phyloP scores from a whole-genome alignment of 2,113 vertebrate genomes.

The Tretioscincus oriximinensis region DNA sequence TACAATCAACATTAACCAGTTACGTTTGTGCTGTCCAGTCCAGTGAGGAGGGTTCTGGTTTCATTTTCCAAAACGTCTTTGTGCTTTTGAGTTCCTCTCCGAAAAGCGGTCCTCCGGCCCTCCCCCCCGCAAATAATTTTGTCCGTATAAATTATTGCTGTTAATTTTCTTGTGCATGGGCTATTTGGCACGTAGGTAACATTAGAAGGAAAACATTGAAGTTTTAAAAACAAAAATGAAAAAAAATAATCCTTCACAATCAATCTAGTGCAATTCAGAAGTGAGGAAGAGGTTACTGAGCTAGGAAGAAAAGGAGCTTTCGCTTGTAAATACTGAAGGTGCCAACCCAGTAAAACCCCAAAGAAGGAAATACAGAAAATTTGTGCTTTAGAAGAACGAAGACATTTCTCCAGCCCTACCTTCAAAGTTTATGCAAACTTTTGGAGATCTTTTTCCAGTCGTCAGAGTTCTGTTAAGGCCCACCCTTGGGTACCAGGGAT shows the following conservation, averaged over 20 bases:
- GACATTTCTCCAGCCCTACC: too few species aligned
- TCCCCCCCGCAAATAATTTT: neutral
- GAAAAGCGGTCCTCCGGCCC: neutral
- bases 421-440: too few species aligned
- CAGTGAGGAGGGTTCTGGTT: neutral
- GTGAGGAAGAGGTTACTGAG: accelerated
- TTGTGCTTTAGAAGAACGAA: too few species aligned
- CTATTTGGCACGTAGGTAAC: constrained; percentile 2
- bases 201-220: neutral
- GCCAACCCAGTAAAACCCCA: neutral
- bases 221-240: neutral
- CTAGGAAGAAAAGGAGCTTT: neutral
- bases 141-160: neutral
- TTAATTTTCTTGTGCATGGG: constrained; percentile 4
- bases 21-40: neutral
- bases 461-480: too few species aligned
- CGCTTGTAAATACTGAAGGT: too few species aligned
- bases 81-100: neutral
- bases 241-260: neutral
- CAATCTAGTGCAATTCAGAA: constrained; percentile 62
- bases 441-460: too few species aligned
- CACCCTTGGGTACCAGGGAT: too few species aligned
- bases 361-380: neutral
- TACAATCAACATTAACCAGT: neutral
- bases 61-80: neutral